Evolutionary conservation across 2,113 vertebrate genomes (phyloP).

Genomic region (Daubentonia madagascariensis): DNA sequence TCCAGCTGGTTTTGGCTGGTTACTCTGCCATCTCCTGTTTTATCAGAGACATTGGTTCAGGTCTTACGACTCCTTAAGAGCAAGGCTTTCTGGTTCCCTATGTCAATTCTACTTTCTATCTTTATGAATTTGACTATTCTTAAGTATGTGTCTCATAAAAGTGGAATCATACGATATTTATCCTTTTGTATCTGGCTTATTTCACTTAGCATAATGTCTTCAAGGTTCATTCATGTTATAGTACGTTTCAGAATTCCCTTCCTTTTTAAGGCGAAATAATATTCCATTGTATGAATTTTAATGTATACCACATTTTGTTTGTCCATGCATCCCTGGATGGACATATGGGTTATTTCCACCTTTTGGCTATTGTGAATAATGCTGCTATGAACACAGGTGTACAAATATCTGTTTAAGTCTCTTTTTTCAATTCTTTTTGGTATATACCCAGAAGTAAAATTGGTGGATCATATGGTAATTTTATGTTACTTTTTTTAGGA

Average conservation of each 20-base stretch:
- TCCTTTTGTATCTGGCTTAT: not conserved
- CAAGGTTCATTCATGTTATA: not conserved
- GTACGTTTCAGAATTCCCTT: not conserved
- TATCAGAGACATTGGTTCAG: too few species aligned
- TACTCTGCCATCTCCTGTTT: too few species aligned
- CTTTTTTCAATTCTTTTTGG: not conserved
- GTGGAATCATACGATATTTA: not conserved
- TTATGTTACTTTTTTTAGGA: not conserved
- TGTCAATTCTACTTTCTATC: not conserved
- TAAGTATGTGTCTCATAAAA: not conserved
- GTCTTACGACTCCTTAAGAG: too few species aligned
- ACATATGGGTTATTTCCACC: accelerated
- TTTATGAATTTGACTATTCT: not conserved
- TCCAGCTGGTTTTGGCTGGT: too few species aligned
- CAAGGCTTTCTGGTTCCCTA: too few species aligned
- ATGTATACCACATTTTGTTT: not conserved
- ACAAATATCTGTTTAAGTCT: not conserved
- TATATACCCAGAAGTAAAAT: not conserved
- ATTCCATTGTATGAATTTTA: not conserved
- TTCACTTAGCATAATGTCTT: not conserved
- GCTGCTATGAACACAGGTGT: not conserved
- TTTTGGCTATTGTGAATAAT: not conserved
- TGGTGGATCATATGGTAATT: not conserved
- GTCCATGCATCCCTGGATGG: not conserved
- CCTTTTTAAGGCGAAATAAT: not conserved